Conservation (phyloP, 1,140 invertebrate genomes). For the Bradysia coprophila region DNA sequence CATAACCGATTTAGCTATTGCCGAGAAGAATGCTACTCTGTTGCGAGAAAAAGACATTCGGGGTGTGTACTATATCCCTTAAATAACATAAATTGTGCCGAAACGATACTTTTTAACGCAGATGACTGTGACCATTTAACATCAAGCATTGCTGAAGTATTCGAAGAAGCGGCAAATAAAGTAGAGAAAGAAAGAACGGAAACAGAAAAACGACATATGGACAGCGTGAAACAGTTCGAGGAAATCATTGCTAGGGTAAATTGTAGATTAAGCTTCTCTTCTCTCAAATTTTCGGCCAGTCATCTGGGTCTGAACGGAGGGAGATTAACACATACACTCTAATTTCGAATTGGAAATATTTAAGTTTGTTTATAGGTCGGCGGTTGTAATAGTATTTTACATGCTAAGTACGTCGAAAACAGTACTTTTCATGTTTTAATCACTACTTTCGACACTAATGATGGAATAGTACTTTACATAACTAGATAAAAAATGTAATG, state of each 20-base stretch:
- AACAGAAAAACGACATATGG: constrained; percentile 31
- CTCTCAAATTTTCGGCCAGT: not conserved
- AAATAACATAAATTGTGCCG: constrained; percentile 1
- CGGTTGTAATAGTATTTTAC: no score
- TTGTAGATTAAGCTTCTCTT: not conserved
- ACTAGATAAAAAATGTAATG: not conserved
- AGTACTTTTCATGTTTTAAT: no score
- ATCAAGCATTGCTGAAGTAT: constrained; percentile 23
- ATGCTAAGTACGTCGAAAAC: no score
- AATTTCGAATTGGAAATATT: no score
- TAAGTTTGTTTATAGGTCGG: no score
- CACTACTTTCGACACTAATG: no score
- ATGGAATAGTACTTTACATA: not conserved
- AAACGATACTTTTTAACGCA: constrained; percentile 6
- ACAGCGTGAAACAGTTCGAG: not conserved
- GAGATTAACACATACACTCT: not conserved
- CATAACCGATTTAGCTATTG: constrained; percentile 27
- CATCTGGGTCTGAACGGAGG: not conserved
- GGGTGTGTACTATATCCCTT: constrained; percentile 4
- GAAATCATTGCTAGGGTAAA: not conserved
- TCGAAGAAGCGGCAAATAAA: constrained; percentile 36
- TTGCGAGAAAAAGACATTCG: constrained; percentile 12
- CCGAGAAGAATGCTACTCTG: constrained; percentile 24
- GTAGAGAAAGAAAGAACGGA: constrained; percentile 34
- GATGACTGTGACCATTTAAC: constrained; percentile 13